Evolutionary conservation across 35 echinoderm and acorn worm genomes (phyloP).

Genomic region (Lytechinus pictus): DNA sequence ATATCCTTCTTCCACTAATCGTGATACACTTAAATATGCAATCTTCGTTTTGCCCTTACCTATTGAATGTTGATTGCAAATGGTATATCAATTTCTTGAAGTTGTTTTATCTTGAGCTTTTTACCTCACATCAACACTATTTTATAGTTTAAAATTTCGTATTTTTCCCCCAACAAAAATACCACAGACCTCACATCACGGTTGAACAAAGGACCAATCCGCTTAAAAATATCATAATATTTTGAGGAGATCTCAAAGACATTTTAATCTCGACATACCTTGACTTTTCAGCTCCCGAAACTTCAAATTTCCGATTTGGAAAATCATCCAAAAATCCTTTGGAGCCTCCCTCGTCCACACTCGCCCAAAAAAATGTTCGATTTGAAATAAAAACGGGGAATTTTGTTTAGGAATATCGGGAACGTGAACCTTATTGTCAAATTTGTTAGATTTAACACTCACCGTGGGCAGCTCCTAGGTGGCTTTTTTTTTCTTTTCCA

Average conservation of each 20-base stretch:
- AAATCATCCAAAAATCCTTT: not conserved
- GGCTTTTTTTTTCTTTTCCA: not conserved
- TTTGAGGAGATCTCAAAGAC: not conserved
- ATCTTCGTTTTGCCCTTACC: too few relatives aligned
- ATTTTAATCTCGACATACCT: not conserved
- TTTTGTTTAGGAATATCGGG: not conserved
- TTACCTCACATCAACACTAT: too few relatives aligned
- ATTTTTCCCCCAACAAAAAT: too few relatives aligned
- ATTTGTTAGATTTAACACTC: slow-evolving; percentile 5
- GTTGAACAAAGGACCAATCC: not conserved
- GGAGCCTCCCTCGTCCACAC: not conserved
- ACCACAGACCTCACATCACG: not conserved
- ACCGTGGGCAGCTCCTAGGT: not conserved
- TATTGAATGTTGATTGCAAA: too few relatives aligned
- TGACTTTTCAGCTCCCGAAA: not conserved
- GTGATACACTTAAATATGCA: too few relatives aligned
- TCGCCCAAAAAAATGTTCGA: not conserved
- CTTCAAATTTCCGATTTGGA: not conserved
- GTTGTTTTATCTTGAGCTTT: too few relatives aligned
- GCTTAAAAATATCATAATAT: not conserved
- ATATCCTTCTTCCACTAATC: too few relatives aligned
- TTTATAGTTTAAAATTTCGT: too few relatives aligned
- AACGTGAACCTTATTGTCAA: slow-evolving; percentile 2
- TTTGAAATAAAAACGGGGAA: not conserved
- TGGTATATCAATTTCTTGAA: too few relatives aligned